These are phyloP conservation scores for Ochotona curzoniae DNA, from an alignment of 2,113 vertebrate species.

Conservation along the genomic window DNA sequence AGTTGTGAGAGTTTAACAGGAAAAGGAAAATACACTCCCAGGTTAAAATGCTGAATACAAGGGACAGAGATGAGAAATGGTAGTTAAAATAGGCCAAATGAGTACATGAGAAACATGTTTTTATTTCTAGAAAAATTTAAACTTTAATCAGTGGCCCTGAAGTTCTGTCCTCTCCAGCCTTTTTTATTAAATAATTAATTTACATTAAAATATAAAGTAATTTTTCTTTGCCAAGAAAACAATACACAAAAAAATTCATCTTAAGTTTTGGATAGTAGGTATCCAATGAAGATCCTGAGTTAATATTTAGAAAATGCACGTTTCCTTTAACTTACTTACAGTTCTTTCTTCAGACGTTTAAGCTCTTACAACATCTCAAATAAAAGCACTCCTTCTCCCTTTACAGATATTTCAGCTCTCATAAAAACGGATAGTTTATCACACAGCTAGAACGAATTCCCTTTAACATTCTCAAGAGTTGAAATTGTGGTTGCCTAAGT, in stretches of 20 bases:
- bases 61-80: background rate
- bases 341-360: slow-evolving; percentile 35
- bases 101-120: slow-evolving; percentile 40
- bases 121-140: slow-evolving; percentile 38
- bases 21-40: background rate
- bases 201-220: slow-evolving; percentile 47
- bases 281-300: slow-evolving; percentile 5
- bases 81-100: slow-evolving; percentile 22
- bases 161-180: background rate
- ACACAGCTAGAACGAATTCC: slow-evolving; percentile 60
- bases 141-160: background rate
- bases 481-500: slow-evolving; percentile 49
- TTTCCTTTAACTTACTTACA: background rate
- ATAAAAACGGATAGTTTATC: background rate
- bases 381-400: background rate
- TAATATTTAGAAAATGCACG: slow-evolving; percentile 30
- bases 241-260: slow-evolving; percentile 5
- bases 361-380: background rate
- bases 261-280: slow-evolving; percentile 4
- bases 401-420: slow-evolving; percentile 34
- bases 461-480: slow-evolving; percentile 71
- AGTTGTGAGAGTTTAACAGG: background rate
- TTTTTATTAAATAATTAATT: background rate
- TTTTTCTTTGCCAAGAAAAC: slow-evolving; percentile 26
- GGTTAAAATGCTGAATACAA: slow-evolving; percentile 4